Conservation (phyloP, 2,113 vertebrate species). For the Gymnorhina tibicen region DNA sequence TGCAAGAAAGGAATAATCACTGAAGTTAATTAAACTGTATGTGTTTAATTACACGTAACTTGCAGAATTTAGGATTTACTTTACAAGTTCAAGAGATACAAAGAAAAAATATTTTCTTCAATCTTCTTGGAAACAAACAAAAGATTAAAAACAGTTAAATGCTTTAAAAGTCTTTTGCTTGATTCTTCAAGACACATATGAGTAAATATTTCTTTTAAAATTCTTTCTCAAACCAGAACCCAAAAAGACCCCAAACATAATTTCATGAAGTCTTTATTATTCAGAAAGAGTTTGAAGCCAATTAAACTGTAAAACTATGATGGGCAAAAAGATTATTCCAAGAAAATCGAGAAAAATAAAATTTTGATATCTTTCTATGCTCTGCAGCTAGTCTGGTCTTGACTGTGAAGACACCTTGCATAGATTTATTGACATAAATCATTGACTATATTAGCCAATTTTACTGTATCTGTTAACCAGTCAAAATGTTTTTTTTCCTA, state of each 20-base stretch:
- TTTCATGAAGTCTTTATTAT: not conserved
- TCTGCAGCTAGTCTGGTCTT: not conserved
- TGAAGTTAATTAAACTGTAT: not conserved
- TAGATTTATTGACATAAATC: not conserved
- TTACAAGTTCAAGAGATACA: not conserved
- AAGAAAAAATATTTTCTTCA: not conserved
- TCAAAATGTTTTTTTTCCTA: not conserved
- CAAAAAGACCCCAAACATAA: not conserved
- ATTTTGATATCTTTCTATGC: not conserved
- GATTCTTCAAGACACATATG: not conserved
- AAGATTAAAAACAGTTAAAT: not conserved
- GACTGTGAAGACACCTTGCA: not conserved
- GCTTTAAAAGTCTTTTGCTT: not conserved
- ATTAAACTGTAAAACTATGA: not conserved
- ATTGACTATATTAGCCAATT: not conserved
- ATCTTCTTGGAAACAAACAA: not conserved
- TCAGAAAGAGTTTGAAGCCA: not conserved
- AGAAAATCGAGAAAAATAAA: not conserved
- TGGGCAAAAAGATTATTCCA: not conserved
- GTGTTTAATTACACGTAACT: not conserved
- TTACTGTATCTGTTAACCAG: not conserved
- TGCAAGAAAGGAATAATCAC: not conserved
- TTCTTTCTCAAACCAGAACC: not conserved
- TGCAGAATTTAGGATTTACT: not conserved
- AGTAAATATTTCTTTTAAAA: not conserved